Evolutionary conservation across 2,113 vertebrate species (phyloP).

Genomic region (Geothlypis trichas): DNA sequence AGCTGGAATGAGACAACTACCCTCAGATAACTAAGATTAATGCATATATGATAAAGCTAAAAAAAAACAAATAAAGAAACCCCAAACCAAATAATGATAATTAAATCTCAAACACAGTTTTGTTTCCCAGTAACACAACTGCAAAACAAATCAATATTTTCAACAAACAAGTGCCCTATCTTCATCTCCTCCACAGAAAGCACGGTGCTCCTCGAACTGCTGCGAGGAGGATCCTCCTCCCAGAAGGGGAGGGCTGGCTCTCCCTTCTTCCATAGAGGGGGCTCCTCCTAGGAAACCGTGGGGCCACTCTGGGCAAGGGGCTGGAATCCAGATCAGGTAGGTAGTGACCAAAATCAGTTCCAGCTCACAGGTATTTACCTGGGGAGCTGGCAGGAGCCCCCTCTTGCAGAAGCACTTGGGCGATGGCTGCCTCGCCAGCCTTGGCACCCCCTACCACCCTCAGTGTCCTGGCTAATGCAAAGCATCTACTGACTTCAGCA

Average conservation of each 20-base stretch:
- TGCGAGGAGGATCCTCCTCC: not conserved
- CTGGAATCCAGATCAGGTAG: not conserved
- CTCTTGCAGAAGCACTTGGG: not conserved
- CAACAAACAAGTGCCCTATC: conserved; percentile 16
- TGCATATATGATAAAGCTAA: not conserved
- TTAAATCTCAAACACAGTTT: conserved; percentile 36
- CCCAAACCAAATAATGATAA: conserved; percentile 15
- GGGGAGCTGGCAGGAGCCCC: not conserved
- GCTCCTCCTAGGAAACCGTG: not conserved
- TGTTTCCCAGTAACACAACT: conserved; percentile 33
- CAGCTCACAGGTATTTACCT: not conserved
- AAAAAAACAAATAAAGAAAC: conserved; percentile 11
- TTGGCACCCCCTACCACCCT: rapidly evolving
- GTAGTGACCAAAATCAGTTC: not conserved
- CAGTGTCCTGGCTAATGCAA: not conserved
- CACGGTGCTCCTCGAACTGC: not conserved
- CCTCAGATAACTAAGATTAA: conserved; percentile 43
- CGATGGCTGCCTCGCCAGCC: rapidly evolving
- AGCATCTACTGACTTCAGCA: not conserved
- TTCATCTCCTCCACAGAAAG: not conserved
- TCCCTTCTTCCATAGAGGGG: not conserved
- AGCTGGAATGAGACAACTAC: conserved; percentile 21
- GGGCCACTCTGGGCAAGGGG: not conserved
- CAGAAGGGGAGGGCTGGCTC: not conserved
- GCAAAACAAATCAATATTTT: conserved; percentile 50